Evolutionary conservation across 2,797 vertebrate genomes (phyloP).

Genomic region (Anas capensis): DNA sequence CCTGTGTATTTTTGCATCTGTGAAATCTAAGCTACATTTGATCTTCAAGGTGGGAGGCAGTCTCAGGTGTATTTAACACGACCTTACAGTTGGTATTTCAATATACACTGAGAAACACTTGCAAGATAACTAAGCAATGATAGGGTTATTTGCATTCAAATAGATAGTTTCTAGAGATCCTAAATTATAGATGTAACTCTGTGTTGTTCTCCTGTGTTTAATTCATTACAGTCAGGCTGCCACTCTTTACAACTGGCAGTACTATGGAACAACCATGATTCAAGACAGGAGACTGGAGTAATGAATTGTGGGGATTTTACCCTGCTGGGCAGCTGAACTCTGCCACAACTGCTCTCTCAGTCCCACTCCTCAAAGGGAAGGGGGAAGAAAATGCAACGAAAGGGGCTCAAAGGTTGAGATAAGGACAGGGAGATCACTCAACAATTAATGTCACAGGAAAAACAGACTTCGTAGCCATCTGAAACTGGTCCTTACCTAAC

Average conservation of each 20-base stretch:
- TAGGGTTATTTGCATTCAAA: not conserved
- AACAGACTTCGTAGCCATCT: no score
- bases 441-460: no score
- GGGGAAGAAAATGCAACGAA: no score
- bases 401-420: no score
- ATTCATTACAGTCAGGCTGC: not conserved
- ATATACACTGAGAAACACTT: not conserved
- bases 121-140: not conserved
- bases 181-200: not conserved
- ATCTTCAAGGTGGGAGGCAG: not conserved
- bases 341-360: no score
- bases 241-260: fast-evolving
- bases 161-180: not conserved
- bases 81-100: not conserved
- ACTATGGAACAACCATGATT: not conserved
- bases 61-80: not conserved
- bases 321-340: no score
- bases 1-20: not conserved
- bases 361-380: no score
- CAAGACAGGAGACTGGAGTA: not conserved
- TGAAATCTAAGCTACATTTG: not conserved
- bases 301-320: no score
- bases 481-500: no score
- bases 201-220: not conserved
- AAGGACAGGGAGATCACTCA: no score